Base-by-base conservation (phyloP, 2,113 vertebrate species). In the Argyrosomus japonicus region DNA sequence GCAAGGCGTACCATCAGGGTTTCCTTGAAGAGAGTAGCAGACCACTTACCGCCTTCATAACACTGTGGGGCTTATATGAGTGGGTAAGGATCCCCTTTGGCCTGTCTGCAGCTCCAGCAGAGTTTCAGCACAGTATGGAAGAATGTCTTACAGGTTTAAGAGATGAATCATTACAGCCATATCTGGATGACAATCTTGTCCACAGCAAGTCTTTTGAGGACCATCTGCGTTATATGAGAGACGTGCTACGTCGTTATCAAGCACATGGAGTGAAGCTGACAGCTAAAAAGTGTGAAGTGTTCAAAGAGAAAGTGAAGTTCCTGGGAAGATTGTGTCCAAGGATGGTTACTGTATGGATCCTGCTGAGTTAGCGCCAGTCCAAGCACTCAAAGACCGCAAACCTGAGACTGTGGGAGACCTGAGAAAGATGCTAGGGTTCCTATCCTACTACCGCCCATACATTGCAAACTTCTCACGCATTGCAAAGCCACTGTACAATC, bases 271-370 rank as follows among this genome's bases (percentile, higher is more conserved):
- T 54, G 5, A 54, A 54, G 3, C 9, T 54, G 4, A 54, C 53
- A 54, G 21, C 79, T 1, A 81, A 40, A 43, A 83, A 83, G 2
- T 54, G 63, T 75, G 43, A 75, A 10, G n/a, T 75, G 13, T 81
- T 74, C 11, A 81, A 67, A 64, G 58, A 72, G 25, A 50, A 75
- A 2, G 53, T 71, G 17, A 70, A 27, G 6, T 70, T 79, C 1
- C 18, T 79, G 25, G 47, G 68, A 14, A 70, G 56, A 64, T 53
- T 40, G 60, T 71, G 6, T 51, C 68, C n/a, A 53, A 75, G 19
- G 68, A 79, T 29, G n/a, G n/a, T n/a, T n/a, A 79, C 25, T 48
- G 10, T 9, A 77, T 77, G 60, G 18, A 71, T n/a, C n/a, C n/a
- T n/a, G n/a, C n/a, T n/a, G n/a, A n/a, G n/a, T n/a, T n/a, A n/a